A percentile compares a stretch with the other conserved stretches of the same genome.
phyloP scores from a whole-genome alignment of 2,888 invertebrate species.

The Cyclophora punctaria region DNA sequence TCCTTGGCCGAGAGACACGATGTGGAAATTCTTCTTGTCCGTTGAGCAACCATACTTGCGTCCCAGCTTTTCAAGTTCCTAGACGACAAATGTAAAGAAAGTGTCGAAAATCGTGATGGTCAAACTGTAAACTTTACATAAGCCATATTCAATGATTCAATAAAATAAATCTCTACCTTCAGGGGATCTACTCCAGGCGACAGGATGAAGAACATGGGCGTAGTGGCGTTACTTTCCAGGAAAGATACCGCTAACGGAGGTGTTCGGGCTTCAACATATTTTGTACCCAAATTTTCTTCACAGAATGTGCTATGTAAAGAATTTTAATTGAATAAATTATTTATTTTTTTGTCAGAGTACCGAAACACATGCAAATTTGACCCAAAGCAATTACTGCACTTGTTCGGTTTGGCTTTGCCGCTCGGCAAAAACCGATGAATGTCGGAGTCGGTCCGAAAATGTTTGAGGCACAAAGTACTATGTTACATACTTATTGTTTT shows the following conservation, averaged over 20 bases:
- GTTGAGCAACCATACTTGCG: slow-evolving; percentile 85
- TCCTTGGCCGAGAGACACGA: slow-evolving; percentile 94
- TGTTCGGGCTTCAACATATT: slow-evolving; percentile 85
- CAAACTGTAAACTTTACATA: no score
- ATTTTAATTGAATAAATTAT: background rate
- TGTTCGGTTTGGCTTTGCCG: no score
- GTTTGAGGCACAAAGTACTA: no score
- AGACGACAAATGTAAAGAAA: slow-evolving; percentile 8
- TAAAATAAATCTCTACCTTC: slow-evolving; percentile 68
- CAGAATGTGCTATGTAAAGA: slow-evolving; percentile 80
- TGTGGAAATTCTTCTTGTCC: slow-evolving; percentile 90
- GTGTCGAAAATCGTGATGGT: no score
- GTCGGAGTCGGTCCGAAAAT: no score
- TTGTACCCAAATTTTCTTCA: slow-evolving; percentile 89
- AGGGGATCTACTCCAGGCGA: slow-evolving; percentile 96
- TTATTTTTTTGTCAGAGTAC: no score
- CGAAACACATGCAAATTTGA: no score
- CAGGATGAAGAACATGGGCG: slow-evolving; percentile 94
- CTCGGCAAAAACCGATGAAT: no score
- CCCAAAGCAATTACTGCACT: no score
- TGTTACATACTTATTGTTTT: no score
- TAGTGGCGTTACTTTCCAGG: slow-evolving; percentile 87
- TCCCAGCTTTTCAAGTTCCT: slow-evolving; percentile 92
- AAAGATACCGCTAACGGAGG: slow-evolving; percentile 90
- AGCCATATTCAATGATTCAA: no score